These are phyloP conservation scores for Myxocyprinus asiaticus DNA, from an alignment of 2,113 vertebrate genomes.

Conservation along the genomic window DNA sequence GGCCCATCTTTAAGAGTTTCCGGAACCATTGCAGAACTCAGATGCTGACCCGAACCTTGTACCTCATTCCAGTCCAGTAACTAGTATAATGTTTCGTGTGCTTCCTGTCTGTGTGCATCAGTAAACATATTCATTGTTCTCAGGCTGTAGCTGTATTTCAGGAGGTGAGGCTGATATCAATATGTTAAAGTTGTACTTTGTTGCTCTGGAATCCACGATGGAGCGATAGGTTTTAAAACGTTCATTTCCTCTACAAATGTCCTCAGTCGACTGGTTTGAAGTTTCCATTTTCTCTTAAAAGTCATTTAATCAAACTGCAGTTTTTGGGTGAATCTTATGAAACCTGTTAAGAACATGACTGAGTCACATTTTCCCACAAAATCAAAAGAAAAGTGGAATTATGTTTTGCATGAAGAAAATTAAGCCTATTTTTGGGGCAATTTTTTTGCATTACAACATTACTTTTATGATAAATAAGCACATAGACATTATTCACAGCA, in stretches of 20 bases:
- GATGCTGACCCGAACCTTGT: constrained; percentile 46
- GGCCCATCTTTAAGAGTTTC: constrained; percentile 1
- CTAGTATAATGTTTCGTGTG: constrained; percentile 40
- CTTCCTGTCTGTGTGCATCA: constrained; percentile 46
- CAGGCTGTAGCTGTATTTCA: not conserved
- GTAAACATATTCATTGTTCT: constrained; percentile 8
- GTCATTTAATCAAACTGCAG: too few relatives aligned
- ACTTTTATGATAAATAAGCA: too few relatives aligned
- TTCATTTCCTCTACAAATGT: constrained; percentile 25
- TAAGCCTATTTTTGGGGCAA: too few relatives aligned
- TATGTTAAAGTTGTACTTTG: not conserved
- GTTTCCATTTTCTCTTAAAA: too few relatives aligned
- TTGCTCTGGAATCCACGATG: not conserved
- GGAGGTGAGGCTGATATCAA: not conserved
- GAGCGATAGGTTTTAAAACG: constrained; percentile 10
- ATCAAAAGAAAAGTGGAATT: too few relatives aligned
- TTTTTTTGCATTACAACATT: too few relatives aligned
- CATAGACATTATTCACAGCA: too few relatives aligned
- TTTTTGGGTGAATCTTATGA: too few relatives aligned
- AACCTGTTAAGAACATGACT: too few relatives aligned
- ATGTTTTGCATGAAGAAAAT: too few relatives aligned
- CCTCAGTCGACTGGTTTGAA: not conserved
- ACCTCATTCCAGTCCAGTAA: constrained; percentile 46
- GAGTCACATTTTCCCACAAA: too few relatives aligned
- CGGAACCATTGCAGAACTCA: constrained; percentile 1